These are phyloP conservation scores for Amia ocellicauda DNA, from an alignment of 2,113 vertebrate genomes.

Conservation along the genomic window DNA sequence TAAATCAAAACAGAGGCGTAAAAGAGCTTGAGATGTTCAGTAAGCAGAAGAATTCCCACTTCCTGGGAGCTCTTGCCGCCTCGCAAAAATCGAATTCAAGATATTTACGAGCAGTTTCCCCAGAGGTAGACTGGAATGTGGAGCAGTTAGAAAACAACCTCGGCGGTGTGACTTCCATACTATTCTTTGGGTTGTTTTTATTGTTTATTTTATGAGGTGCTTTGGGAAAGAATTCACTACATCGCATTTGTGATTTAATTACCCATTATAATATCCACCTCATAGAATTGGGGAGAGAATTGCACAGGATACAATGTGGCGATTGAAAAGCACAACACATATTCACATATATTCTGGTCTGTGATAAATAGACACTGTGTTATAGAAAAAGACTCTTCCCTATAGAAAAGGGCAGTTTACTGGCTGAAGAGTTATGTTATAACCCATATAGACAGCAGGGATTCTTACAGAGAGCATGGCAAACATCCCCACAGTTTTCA, in stretches of 20 bases:
- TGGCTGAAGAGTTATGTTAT: conserved; percentile 7
- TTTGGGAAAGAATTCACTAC: conserved; percentile 1
- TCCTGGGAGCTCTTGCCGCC: too few relatives aligned
- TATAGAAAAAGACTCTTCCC: background rate
- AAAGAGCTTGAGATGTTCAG: too few relatives aligned
- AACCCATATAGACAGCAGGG: background rate
- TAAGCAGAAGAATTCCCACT: too few relatives aligned
- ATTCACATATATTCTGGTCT: background rate
- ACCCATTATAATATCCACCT: background rate
- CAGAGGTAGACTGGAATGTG: conserved; percentile 10
- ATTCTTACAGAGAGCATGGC: background rate
- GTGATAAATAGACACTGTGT: background rate
- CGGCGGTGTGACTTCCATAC: background rate
- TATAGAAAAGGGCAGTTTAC: conserved; percentile 8
- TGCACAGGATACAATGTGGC: background rate
- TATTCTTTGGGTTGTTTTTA: conserved; percentile 5
- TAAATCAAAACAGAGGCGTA: too few relatives aligned
- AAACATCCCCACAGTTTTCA: background rate
- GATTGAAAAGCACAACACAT: background rate
- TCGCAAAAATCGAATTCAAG: background rate
- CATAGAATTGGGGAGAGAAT: background rate
- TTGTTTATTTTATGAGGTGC: conserved; percentile 9
- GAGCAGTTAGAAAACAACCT: background rate
- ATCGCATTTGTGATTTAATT: background rate
- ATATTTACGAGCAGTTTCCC: conserved; percentile 18